Percentiles rank a stretch among this genome's conserved stretches.
Conservation (phyloP, 2,797 vertebrate genomes). For the Molossus molossus region DNA sequence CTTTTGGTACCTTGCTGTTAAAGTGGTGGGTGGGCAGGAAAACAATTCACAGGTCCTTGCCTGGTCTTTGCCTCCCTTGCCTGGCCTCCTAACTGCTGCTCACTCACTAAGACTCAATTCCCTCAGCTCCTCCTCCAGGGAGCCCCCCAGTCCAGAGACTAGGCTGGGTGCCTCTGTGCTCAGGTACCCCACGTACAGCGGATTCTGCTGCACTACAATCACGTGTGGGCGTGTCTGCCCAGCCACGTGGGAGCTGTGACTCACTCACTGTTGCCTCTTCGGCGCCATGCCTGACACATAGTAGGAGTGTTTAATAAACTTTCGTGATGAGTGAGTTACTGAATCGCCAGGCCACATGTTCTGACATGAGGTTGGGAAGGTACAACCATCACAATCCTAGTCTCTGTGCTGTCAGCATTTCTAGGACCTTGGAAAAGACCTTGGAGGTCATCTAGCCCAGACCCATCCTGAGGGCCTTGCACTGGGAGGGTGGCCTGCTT, state of each 20-base stretch:
- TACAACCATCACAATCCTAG: background rate
- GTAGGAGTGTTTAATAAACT: background rate
- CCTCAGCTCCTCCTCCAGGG: background rate
- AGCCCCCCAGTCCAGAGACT: background rate
- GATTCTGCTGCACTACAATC: background rate
- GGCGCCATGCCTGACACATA: background rate
- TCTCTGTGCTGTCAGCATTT: background rate
- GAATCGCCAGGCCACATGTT: background rate
- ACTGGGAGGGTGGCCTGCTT: background rate
- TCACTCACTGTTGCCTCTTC: background rate
- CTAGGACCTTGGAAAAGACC: background rate
- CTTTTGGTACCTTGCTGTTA: background rate
- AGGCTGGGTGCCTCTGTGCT: background rate
- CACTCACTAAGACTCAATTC: background rate
- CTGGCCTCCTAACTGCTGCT: background rate
- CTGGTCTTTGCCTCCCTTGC: background rate
- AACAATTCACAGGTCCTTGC: background rate
- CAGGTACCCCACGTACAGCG: background rate
- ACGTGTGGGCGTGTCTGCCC: background rate
- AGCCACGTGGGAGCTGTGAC: background rate
- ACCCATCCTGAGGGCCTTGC: background rate
- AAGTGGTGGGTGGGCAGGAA: background rate
- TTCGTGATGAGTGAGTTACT: background rate
- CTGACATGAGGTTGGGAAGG: background rate
- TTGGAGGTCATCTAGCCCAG: background rate